Base-by-base conservation (phyloP, 2,888 invertebrate genomes). In the Sarcophaga rosellei region DNA sequence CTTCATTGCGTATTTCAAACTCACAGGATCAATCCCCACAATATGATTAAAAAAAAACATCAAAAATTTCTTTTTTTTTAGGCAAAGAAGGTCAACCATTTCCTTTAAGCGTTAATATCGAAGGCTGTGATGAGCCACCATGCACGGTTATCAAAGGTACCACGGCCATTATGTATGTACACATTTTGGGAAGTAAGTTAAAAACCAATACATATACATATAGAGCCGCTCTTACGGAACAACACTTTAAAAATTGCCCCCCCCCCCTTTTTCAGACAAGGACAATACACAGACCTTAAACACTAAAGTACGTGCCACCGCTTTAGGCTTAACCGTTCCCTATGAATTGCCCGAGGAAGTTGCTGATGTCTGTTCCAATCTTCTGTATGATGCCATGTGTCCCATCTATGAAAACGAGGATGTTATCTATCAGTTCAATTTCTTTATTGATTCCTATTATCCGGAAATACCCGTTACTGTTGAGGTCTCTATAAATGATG, bases 371-470 rank as follows among this genome's bases (percentile, higher is more conserved):
- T 93, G 93, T 47, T 79, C 89, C 0, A 91, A 92, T 83, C 89
- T 93, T 0, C 84, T 90, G 87, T 88, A 90, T 74, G 92, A 88
- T 11, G 92, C 92, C 79, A 88, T 84, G 6, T 93, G 93, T 80
- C 93, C 93, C 0, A 88, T 93, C 0, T 90, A 92, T 59, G 86
- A 89, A 8, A 91, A 89, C 0, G 93, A 93, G 85, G 91, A 92
- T 88, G 92, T 90, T 0, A 90, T 91, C 4, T 93, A 93, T 84
- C 70, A 89, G 15, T 92, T 93, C n/a, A 57, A 70, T 0, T 91
- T 93, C 68, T 91, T 90, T 17, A 88, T 93, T 75, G 91, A 90
- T 4, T 47, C 62, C 5, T 35, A 72, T 0, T 93, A 92, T 88
- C 93, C 93, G 35, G 91, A 92, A 88, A 90, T 93, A 53, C 88